These are phyloP conservation scores for Molossus alvarezi DNA, from an alignment of 2,797 vertebrate species.

Conservation along the genomic window DNA sequence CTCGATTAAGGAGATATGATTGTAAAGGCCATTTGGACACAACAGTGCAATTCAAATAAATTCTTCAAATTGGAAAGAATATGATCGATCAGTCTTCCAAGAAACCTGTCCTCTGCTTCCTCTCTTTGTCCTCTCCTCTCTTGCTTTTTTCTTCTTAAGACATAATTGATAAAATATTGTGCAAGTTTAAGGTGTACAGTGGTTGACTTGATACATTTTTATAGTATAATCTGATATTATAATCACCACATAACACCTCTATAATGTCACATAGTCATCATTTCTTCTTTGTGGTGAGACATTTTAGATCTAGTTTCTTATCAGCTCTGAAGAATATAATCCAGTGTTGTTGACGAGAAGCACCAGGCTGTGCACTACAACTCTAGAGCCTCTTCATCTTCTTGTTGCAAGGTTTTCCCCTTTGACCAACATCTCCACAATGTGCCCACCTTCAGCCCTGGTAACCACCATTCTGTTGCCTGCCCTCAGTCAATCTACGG, in stretches of 20 bases:
- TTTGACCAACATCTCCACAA: background rate
- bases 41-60: slow-evolving; percentile 36
- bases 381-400: background rate
- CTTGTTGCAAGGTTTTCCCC: background rate
- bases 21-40: background rate
- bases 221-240: background rate
- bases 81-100: background rate
- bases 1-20: slow-evolving; percentile 49
- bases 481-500: background rate
- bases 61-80: slow-evolving; percentile 32
- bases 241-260: background rate
- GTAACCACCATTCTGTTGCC: background rate
- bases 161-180: background rate
- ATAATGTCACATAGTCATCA: background rate
- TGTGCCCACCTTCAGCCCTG: background rate
- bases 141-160: background rate
- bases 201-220: background rate
- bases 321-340: background rate
- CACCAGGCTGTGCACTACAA: background rate
- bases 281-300: background rate
- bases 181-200: background rate
- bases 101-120: background rate
- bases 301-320: background rate
- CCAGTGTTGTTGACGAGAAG: background rate
- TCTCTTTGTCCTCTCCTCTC: background rate